A percentile compares a stretch with the other conserved stretches of the same genome.
Conservation (phyloP, 2,113 vertebrate species). For the Echinops telfairi region DNA sequence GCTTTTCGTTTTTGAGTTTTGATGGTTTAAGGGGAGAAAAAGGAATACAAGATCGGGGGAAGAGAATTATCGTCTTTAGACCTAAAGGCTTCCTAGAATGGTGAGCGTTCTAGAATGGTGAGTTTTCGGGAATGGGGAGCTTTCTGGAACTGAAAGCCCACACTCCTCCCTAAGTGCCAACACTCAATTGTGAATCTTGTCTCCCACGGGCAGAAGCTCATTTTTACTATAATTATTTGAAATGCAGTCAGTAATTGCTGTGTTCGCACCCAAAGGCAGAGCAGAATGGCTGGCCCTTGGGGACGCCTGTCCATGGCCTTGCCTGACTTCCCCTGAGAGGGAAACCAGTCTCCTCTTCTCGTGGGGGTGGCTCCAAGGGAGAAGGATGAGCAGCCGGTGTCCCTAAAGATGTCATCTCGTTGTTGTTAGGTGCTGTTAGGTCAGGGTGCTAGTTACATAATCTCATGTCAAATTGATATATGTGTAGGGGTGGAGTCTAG, state of each 20-base stretch:
- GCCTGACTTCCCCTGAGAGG: not conserved
- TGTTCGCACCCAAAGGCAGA: not conserved
- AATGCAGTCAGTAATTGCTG: not conserved
- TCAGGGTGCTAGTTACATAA: too few species aligned
- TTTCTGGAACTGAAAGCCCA: too few species aligned
- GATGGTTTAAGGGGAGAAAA: not conserved
- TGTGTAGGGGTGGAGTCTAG: too few species aligned
- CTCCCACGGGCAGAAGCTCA: slow-evolving; percentile 6
- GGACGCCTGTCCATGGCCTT: not conserved
- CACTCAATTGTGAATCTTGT: not conserved
- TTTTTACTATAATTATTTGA: slow-evolving; percentile 33
- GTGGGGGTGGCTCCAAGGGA: not conserved
- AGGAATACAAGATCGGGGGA: not conserved
- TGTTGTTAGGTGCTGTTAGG: too few species aligned
- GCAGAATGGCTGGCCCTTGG: not conserved
- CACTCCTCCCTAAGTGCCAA: not conserved
- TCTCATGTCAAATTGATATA: too few species aligned
- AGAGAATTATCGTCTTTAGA: too few species aligned
- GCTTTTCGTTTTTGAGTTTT: not conserved
- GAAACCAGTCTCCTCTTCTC: too few species aligned
- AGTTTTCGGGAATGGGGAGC: not conserved
- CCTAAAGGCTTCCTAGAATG: not conserved
- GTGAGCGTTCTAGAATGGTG: too few species aligned
- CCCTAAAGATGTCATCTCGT: too few species aligned
- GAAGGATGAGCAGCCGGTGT: too few species aligned